These are phyloP conservation scores for Opisthograptis luteolata DNA, from an alignment of 2,888 invertebrate genomes.

Conservation along the genomic window DNA sequence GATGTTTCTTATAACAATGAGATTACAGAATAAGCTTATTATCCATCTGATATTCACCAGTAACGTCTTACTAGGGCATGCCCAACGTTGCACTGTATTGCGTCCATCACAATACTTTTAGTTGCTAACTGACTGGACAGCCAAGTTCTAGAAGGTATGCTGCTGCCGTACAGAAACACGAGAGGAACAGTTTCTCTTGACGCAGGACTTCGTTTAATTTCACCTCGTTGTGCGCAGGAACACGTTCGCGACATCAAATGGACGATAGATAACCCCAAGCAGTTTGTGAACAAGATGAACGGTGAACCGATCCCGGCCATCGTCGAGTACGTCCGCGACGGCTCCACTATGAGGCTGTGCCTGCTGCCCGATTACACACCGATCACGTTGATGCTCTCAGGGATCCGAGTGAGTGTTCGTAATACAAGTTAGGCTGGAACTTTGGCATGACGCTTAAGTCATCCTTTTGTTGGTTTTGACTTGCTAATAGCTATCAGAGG, in stretches of 20 bases:
- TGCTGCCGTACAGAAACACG: too few species aligned
- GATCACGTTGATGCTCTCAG: slow-evolving; percentile 97
- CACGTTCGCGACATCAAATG: slow-evolving; percentile 95
- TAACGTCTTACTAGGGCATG: too few species aligned
- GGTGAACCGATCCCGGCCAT: slow-evolving; percentile 96
- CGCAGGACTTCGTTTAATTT: background rate
- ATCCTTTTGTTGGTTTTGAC: too few species aligned
- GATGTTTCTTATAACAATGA: too few species aligned
- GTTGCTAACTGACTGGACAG: too few species aligned
- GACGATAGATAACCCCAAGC: slow-evolving; percentile 90
- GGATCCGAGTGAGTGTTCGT: slow-evolving; percentile 89
- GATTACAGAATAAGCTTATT: too few species aligned
- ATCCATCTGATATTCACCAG: too few species aligned
- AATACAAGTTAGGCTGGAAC: background rate
- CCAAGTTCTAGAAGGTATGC: too few species aligned
- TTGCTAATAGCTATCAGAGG: too few species aligned
- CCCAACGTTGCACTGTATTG: too few species aligned
- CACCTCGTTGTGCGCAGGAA: slow-evolving; percentile 65
- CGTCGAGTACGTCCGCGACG: slow-evolving; percentile 98
- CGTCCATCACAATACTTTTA: too few species aligned
- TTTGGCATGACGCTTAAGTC: background rate
- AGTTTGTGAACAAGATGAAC: slow-evolving; percentile 92
- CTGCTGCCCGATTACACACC: slow-evolving; percentile 95
- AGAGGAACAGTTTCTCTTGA: too few species aligned
- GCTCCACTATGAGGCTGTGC: slow-evolving; percentile 96